These are phyloP conservation scores for Sebastes iracundus DNA, from an alignment of 2,797 vertebrate species.

Conservation along the genomic window DNA sequence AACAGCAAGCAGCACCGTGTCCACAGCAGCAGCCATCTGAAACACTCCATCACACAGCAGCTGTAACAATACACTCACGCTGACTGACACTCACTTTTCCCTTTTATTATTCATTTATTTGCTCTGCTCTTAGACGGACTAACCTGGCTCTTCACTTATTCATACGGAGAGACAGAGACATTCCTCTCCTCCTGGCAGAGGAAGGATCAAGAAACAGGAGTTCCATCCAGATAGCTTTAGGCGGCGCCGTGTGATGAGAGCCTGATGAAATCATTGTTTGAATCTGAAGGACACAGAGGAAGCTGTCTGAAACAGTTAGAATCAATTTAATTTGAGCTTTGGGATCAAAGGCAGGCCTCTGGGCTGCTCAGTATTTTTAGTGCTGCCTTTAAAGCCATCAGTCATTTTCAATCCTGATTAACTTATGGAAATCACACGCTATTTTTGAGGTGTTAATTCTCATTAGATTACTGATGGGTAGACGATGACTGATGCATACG, in stretches of 20 bases:
- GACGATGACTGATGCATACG: conserved; percentile 58
- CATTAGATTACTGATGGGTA: conserved; percentile 54
- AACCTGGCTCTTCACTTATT: conserved; percentile 67
- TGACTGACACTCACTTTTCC: conserved; percentile 29
- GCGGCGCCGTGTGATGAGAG: conserved; percentile 66
- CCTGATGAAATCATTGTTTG: conserved; percentile 76
- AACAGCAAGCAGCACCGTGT: background rate
- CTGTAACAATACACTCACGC: background rate
- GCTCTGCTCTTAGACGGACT: conserved; percentile 49
- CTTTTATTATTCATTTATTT: conserved; percentile 68
- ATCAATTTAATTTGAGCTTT: conserved; percentile 74
- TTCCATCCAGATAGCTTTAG: conserved; percentile 69
- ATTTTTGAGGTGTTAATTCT: conserved; percentile 76
- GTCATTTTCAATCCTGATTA: conserved; percentile 77
- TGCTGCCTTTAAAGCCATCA: conserved; percentile 73
- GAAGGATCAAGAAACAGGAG: conserved; percentile 62
- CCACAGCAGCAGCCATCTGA: background rate
- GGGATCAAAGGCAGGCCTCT: conserved; percentile 76
- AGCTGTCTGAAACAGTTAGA: conserved; percentile 73
- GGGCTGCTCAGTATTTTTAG: conserved; percentile 75
- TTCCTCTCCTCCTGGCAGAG: conserved; percentile 42
- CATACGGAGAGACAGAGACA: conserved; percentile 50
- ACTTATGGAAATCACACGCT: conserved; percentile 68
- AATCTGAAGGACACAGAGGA: conserved; percentile 73
- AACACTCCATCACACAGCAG: conserved; percentile 3